Percentiles rank a stretch among this genome's conserved stretches.
phyloP scores from a whole-genome alignment of 2,888 invertebrate species.

The Latrodectus elegans region DNA sequence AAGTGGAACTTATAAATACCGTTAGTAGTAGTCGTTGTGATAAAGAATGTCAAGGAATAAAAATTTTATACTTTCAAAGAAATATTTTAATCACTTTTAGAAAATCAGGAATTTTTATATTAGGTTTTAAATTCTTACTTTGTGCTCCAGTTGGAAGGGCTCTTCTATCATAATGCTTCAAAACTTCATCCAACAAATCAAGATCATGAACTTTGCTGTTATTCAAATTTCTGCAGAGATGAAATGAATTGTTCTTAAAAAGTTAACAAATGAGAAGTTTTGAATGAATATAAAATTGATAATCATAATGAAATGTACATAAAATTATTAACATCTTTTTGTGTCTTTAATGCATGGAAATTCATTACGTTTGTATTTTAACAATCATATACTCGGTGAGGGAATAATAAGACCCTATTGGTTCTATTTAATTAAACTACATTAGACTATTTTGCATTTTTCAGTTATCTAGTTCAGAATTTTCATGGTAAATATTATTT shows the following conservation, averaged over 20 bases:
- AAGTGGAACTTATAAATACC: too few relatives aligned
- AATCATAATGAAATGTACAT: neutral
- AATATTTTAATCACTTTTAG: neutral
- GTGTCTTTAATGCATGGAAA: neutral
- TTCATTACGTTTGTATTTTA: too few relatives aligned
- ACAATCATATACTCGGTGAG: too few relatives aligned
- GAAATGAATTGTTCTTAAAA: neutral
- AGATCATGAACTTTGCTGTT: conserved; percentile 62
- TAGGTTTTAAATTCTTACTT: conserved; percentile 73
- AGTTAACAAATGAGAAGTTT: neutral
- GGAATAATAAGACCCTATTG: too few relatives aligned
- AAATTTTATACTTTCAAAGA: neutral
- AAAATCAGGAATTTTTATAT: neutral
- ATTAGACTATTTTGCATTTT: too few relatives aligned
- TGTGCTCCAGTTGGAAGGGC: conserved; percentile 77
- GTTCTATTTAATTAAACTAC: too few relatives aligned
- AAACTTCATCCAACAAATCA: conserved; percentile 75
- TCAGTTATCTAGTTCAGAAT: too few relatives aligned
- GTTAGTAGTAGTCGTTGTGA: too few relatives aligned
- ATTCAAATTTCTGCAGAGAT: conserved; percentile 33
- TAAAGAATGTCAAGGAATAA: neutral
- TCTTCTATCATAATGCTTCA: conserved; percentile 76
- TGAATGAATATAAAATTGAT: neutral
- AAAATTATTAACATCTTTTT: neutral
- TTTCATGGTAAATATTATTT: too few relatives aligned